phyloP scores from a whole-genome alignment of 1,140 invertebrate genomes.

The Papilio helenus region DNA sequence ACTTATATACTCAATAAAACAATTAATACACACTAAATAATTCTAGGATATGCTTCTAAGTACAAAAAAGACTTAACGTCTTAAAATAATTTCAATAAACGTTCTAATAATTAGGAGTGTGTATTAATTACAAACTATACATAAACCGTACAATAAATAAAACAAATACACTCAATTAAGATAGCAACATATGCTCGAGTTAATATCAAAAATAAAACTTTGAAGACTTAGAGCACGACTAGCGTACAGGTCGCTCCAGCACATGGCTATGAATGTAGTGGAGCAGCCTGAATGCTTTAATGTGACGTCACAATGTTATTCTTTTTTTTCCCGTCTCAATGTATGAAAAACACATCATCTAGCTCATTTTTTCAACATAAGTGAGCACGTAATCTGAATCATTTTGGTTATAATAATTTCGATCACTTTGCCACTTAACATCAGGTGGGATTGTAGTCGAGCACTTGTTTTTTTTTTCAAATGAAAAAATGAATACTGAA shows the following conservation, averaged over 20 bases:
- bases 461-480: neutral
- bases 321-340: neutral
- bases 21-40: conserved; percentile 33
- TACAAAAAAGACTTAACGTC: conserved; percentile 34
- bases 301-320: neutral
- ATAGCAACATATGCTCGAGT: conserved; percentile 50
- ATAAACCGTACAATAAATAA: conserved; percentile 46
- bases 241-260: conserved; percentile 52
- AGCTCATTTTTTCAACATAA: neutral
- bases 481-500: conserved; percentile 11
- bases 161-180: conserved; percentile 54
- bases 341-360: neutral
- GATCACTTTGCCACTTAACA: neutral
- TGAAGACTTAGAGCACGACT: conserved; percentile 69
- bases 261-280: conserved; percentile 32
- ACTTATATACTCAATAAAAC: conserved; percentile 33
- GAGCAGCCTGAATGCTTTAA: conserved; percentile 45
- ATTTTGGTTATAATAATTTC: neutral
- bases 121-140: conserved; percentile 37
- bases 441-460: conserved; percentile 19
- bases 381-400: neutral
- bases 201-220: conserved; percentile 50
- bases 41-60: conserved; percentile 38
- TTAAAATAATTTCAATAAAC: conserved; percentile 15
- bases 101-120: conserved; percentile 27